A percentile compares a stretch with the other conserved stretches of the same genome.
Evolutionary conservation across 64 coral and sea anemone genomes (phyloP).

Genomic region (Pachyseris speciosa): DNA sequence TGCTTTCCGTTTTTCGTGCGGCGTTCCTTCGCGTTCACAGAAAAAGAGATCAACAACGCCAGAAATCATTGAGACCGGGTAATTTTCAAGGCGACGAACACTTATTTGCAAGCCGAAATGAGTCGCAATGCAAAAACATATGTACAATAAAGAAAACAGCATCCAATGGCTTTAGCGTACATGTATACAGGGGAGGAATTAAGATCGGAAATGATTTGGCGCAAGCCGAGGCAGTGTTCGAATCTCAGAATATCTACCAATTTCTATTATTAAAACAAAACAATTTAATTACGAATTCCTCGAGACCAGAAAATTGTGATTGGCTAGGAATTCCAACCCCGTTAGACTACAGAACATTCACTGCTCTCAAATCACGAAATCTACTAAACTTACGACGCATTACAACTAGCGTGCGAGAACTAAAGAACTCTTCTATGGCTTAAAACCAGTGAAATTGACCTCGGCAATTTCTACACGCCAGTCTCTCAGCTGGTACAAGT

Average conservation of each 20-base stretch:
- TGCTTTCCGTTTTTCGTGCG: not conserved
- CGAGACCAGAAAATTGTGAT: not conserved
- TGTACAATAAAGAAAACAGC: not conserved
- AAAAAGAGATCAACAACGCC: not conserved
- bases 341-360: not conserved
- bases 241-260: not conserved
- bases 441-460: not conserved
- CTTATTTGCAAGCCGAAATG: not conserved
- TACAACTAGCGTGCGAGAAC: not conserved
- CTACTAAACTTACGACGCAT: not conserved
- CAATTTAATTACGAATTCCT: not conserved
- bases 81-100: not conserved
- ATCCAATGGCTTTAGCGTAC: not conserved
- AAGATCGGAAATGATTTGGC: not conserved
- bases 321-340: too few relatives aligned
- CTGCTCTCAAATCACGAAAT: not conserved
- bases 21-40: not conserved
- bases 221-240: not conserved
- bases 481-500: not conserved
- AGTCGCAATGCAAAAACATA: conserved; percentile 4
- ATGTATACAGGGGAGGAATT: not conserved
- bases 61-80: not conserved
- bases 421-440: not conserved
- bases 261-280: not conserved
- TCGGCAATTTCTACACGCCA: not conserved